phyloP scores from a whole-genome alignment of 2,797 vertebrate genomes.

The Sorex maritimensis region DNA sequence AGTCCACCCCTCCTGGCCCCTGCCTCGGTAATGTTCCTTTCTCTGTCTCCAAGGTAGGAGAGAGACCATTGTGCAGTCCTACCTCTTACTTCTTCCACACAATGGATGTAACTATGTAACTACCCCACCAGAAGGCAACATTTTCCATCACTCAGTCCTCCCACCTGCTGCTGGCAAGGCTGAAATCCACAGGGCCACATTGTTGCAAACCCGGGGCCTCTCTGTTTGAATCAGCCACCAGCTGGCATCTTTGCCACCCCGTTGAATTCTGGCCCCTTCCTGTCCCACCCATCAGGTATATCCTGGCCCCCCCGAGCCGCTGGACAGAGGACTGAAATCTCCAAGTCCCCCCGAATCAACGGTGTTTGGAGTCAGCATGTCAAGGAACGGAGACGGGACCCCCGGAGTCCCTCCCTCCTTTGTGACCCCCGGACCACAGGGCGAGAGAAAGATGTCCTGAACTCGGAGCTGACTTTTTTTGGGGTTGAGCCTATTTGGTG shows the following conservation, averaged over 20 bases:
- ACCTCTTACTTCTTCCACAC: background rate
- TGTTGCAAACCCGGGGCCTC: background rate
- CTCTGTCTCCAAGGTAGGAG: too few relatives aligned
- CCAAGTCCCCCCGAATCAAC: background rate
- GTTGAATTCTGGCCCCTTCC: constrained; percentile 31
- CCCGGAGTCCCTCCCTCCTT: background rate
- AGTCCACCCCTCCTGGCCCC: background rate
- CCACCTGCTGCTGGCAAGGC: too few relatives aligned
- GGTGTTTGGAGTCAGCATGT: background rate
- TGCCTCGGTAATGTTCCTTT: background rate
- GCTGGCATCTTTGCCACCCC: background rate
- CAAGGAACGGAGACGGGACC: background rate
- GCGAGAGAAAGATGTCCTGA: background rate
- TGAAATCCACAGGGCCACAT: too few relatives aligned
- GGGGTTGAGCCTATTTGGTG: background rate
- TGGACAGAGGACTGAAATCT: background rate
- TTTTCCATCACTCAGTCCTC: too few relatives aligned
- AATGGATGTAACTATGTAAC: too few relatives aligned
- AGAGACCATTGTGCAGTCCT: too few relatives aligned
- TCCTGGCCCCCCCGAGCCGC: background rate
- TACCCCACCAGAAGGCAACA: background rate
- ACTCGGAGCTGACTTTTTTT: background rate
- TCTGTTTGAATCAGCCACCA: background rate
- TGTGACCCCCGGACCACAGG: constrained; percentile 9
- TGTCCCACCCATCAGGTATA: background rate